Conservation (phyloP, 2,888 invertebrate genomes). For the Thymelicus lineola region DNA sequence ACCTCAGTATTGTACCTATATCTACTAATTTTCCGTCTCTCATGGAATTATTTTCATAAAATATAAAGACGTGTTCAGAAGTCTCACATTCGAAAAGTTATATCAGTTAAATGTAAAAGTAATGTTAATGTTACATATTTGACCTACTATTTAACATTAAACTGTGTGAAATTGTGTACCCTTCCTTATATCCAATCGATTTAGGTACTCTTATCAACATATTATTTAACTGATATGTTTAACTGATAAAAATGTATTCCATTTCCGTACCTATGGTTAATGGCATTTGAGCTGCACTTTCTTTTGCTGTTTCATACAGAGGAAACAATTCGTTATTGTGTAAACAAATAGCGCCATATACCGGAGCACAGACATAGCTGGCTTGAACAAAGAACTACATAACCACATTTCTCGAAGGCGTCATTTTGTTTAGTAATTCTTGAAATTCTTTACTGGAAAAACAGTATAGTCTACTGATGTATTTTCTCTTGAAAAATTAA, state of each 20-base stretch:
- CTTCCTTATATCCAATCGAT: too few relatives aligned
- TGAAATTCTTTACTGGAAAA: constrained; percentile 54
- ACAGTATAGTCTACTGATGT: constrained; percentile 61
- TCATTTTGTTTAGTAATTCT: constrained; percentile 69
- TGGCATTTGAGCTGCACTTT: constrained; percentile 2
- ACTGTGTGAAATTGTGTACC: too few relatives aligned
- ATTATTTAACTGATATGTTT: too few relatives aligned
- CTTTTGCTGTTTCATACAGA: constrained; percentile 33
- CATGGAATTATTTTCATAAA: too few relatives aligned
- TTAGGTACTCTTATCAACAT: too few relatives aligned
- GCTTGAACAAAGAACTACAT: constrained; percentile 27
- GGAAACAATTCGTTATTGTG: constrained; percentile 20
- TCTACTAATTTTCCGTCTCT: too few relatives aligned
- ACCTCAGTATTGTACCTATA: too few relatives aligned
- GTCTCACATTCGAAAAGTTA: too few relatives aligned
- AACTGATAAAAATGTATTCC: background rate
- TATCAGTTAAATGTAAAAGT: too few relatives aligned
- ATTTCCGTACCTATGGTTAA: background rate
- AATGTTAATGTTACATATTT: too few relatives aligned
- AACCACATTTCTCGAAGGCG: constrained; percentile 42
- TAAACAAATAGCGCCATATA: constrained; percentile 11
- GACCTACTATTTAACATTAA: too few relatives aligned
- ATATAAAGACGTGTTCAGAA: too few relatives aligned
- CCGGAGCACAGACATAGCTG: background rate
- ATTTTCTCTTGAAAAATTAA: constrained; percentile 30